These are phyloP conservation scores for Spicauda simplicius DNA, from an alignment of 2,888 invertebrate genomes.

Conservation along the genomic window DNA sequence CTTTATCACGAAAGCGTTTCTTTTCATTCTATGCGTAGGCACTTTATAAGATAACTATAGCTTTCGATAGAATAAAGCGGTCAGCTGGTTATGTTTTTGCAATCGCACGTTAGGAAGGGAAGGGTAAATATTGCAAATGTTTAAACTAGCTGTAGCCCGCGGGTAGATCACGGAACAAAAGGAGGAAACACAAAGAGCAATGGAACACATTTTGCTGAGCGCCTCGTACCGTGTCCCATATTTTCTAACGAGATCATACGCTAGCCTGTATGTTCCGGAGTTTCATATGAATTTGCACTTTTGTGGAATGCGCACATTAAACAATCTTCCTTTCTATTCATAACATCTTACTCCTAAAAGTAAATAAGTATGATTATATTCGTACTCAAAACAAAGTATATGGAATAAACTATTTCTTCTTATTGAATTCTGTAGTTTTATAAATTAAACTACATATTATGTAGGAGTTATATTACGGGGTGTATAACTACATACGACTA, in stretches of 20 bases:
- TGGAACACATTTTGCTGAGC: conserved; percentile 76
- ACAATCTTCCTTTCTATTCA: conserved; percentile 8
- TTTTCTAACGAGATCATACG: conserved; percentile 80
- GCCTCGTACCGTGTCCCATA: conserved; percentile 75
- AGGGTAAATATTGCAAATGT: conserved; percentile 45
- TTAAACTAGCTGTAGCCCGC: conserved; percentile 50
- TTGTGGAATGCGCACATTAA: conserved; percentile 31
- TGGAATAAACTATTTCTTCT: too few species aligned
- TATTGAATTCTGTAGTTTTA: too few species aligned
- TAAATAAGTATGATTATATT: background rate
- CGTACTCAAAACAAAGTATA: background rate
- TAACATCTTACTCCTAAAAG: too few species aligned
- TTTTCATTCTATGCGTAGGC: background rate
- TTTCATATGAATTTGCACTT: conserved; percentile 37
- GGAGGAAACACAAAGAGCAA: conserved; percentile 78
- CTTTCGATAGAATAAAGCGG: conserved; percentile 1
- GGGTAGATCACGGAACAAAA: conserved; percentile 77
- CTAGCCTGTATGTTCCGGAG: conserved; percentile 59
- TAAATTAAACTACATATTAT: too few species aligned
- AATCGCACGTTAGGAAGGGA: conserved; percentile 19
- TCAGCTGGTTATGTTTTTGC: conserved; percentile 19
- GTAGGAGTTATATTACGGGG: too few species aligned
- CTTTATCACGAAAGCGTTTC: conserved; percentile 27
- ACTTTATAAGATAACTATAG: background rate
- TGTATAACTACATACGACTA: too few species aligned